phyloP scores from a whole-genome alignment of 2,797 vertebrate species.

The Gymnocypris eckloni region DNA sequence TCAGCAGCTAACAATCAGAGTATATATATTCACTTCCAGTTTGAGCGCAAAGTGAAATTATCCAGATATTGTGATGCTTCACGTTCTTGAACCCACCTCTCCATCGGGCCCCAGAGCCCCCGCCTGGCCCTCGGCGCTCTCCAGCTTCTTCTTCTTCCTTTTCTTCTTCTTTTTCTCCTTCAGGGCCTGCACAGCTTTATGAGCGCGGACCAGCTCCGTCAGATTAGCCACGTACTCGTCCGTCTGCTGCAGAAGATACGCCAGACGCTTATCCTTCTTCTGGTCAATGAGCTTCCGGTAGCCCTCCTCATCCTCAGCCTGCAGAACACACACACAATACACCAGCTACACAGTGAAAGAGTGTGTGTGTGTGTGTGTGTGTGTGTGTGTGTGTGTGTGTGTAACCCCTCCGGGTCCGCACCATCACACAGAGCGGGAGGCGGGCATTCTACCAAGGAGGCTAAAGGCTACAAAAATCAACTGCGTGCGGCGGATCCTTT shows the following conservation, averaged over 20 bases:
- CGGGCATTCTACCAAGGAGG: too few relatives aligned
- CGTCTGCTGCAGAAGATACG: conserved; percentile 94
- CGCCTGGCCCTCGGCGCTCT: conserved; percentile 81
- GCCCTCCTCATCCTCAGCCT: conserved; percentile 87
- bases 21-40: background rate
- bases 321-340: background rate
- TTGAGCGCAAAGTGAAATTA: too few relatives aligned
- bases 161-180: conserved; percentile 90
- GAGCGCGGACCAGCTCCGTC: conserved; percentile 86
- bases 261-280: conserved; percentile 97
- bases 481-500: too few relatives aligned
- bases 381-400: too few relatives aligned
- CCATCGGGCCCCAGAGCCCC: conserved; percentile 84
- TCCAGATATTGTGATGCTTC: background rate
- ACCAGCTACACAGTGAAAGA: background rate
- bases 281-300: conserved; percentile 95
- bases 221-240: conserved; percentile 97
- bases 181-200: conserved; percentile 87
- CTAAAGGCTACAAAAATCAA: too few relatives aligned
- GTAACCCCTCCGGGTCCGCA: too few relatives aligned
- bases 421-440: too few relatives aligned
- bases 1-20: too few relatives aligned
- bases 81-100: conserved; percentile 74
- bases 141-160: conserved; percentile 87
- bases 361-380: background rate